A percentile compares a stretch with the other conserved stretches of the same genome.
phyloP scores from a whole-genome alignment of 2,797 vertebrate species.

The Dryobates pubescens region DNA sequence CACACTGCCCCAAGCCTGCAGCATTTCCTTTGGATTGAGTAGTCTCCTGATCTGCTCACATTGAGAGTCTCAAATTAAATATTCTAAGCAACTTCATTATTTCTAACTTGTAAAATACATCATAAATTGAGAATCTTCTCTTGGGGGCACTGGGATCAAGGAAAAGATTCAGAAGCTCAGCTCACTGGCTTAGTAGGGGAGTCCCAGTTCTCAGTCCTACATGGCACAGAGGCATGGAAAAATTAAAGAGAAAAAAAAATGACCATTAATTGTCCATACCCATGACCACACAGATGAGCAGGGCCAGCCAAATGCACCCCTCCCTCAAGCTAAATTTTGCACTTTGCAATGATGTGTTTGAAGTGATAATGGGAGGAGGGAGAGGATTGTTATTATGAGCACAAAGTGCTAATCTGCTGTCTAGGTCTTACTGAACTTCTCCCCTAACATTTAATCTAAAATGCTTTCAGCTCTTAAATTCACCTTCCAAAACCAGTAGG shows the following conservation, averaged over 20 bases:
- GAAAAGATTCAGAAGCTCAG: background rate
- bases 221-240: background rate
- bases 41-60: background rate
- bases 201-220: background rate
- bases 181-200: background rate
- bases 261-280: conserved; percentile 54
- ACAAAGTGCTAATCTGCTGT: conserved; percentile 76
- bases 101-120: background rate
- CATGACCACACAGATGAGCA: conserved; percentile 32
- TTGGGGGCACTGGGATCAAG: background rate
- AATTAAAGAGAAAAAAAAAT: background rate
- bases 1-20: background rate
- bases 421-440: conserved; percentile 70
- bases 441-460: conserved; percentile 77
- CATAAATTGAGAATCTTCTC: background rate
- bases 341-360: conserved; percentile 66
- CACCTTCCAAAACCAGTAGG: conserved; percentile 77
- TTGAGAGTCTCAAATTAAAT: background rate
- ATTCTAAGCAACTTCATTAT: background rate
- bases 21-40: background rate
- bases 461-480: conserved; percentile 81
- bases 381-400: conserved; percentile 71
- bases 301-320: conserved; percentile 10
- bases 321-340: conserved; percentile 69
- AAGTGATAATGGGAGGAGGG: conserved; percentile 72